Conservation (phyloP, 2,888 invertebrate genomes). For the Xylota sylvarum region DNA sequence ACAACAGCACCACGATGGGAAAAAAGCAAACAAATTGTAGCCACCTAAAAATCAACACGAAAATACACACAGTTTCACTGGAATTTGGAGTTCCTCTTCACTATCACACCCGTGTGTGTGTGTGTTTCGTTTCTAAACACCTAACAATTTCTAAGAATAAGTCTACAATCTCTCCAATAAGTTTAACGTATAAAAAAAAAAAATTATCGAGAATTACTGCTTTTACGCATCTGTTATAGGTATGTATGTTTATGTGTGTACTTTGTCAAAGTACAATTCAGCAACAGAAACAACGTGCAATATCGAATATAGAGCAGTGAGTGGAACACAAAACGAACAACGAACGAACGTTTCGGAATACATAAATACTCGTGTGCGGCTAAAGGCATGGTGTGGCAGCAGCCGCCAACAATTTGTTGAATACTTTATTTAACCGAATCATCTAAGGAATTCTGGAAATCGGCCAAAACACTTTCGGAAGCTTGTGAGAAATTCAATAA, state of each 20-base stretch:
- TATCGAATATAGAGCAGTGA: conserved; percentile 27
- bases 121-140: background rate
- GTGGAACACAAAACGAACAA: background rate
- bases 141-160: conserved; percentile 39
- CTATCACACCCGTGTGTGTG: background rate
- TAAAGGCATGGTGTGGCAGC: conserved; percentile 12
- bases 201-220: conserved; percentile 41
- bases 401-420: conserved; percentile 75
- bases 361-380: conserved; percentile 49
- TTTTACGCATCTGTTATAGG: conserved; percentile 59
- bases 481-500: conserved; percentile 49
- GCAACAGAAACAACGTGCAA: conserved; percentile 30
- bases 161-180: conserved; percentile 37
- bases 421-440: conserved; percentile 75
- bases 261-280: conserved; percentile 43
- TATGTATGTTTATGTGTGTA: conserved; percentile 13
- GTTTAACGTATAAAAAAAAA: conserved; percentile 28
- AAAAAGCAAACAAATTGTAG: conserved; percentile 25
- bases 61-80: conserved; percentile 29
- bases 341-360: conserved; percentile 47
- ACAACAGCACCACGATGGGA: conserved; percentile 42
- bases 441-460: conserved; percentile 75
- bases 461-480: conserved; percentile 72
- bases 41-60: conserved; percentile 28
- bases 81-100: conserved; percentile 17